Conservation (phyloP, 2,113 vertebrate genomes). For the Stegastes partitus region DNA sequence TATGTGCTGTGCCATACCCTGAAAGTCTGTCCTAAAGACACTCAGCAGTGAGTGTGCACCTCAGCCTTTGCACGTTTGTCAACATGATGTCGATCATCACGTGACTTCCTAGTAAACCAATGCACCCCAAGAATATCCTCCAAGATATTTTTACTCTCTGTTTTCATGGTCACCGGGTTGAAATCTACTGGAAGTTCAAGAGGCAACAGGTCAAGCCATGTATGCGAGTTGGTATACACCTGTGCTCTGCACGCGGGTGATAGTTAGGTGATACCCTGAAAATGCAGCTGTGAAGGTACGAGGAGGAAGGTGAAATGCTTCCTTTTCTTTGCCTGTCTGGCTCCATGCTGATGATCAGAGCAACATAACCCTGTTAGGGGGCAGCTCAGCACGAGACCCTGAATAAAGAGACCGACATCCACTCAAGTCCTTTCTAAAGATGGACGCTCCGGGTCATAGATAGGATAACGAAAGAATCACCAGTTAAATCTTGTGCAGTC, state of each 20-base stretch:
- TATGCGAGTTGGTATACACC: background rate
- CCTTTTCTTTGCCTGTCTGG: constrained; percentile 18
- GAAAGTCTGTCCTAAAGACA: constrained; percentile 6
- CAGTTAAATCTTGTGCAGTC: no score
- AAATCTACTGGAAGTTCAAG: constrained; percentile 3
- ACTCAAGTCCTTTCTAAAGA: constrained; percentile 6
- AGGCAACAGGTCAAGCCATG: constrained; percentile 3
- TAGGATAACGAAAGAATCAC: background rate
- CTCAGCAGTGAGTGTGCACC: constrained; percentile 11
- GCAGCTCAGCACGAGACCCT: constrained; percentile 5
- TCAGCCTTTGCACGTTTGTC: constrained; percentile 34
- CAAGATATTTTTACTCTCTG: constrained; percentile 57
- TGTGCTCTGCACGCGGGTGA: constrained; percentile 11
- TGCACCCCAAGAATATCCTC: constrained; percentile 3
- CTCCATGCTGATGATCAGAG: constrained; percentile 37
- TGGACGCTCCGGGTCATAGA: background rate
- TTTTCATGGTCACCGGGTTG: constrained; percentile 31
- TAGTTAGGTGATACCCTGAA: constrained; percentile 31
- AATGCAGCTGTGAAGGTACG: constrained; percentile 41
- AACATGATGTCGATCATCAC: constrained; percentile 19
- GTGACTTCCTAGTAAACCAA: constrained; percentile 47
- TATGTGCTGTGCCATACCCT: constrained; percentile 16
- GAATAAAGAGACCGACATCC: constrained; percentile 27
- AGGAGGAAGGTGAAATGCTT: constrained; percentile 25
- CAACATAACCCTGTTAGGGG: constrained; percentile 11